Conservation (phyloP, 2,888 invertebrate species). For the Apodemia duryi region DNA sequence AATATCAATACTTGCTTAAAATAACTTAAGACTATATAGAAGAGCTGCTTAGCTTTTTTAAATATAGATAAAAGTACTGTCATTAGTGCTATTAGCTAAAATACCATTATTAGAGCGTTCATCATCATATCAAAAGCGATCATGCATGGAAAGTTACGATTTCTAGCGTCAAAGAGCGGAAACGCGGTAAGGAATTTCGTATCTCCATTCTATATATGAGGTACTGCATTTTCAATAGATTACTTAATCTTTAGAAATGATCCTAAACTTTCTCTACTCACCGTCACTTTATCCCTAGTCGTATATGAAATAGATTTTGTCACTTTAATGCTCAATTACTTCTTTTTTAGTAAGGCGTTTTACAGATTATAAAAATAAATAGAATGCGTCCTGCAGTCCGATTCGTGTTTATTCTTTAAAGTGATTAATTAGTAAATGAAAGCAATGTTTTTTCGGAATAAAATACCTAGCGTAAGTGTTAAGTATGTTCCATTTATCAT, state of each 20-base stretch:
- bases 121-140: slow-evolving; percentile 17
- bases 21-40: neutral
- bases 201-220: neutral
- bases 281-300: too few relatives aligned
- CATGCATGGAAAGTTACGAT: neutral
- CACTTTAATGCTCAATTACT: too few relatives aligned
- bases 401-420: too few relatives aligned
- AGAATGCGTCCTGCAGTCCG: too few relatives aligned
- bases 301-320: too few relatives aligned
- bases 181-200: neutral
- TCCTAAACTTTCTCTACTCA: neutral
- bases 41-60: neutral
- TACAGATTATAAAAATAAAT: too few relatives aligned
- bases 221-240: neutral
- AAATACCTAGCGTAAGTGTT: too few relatives aligned
- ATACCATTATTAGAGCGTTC: slow-evolving; percentile 7
- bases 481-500: too few relatives aligned
- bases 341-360: too few relatives aligned
- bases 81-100: neutral
- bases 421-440: too few relatives aligned
- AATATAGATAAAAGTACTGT: neutral
- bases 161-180: neutral
- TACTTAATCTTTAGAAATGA: neutral
- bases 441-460: too few relatives aligned
- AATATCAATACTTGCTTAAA: neutral